Percentiles rank a stretch among this genome's conserved stretches.
Conservation (phyloP, 2,113 vertebrate genomes). For the Eurypyga helias region DNA sequence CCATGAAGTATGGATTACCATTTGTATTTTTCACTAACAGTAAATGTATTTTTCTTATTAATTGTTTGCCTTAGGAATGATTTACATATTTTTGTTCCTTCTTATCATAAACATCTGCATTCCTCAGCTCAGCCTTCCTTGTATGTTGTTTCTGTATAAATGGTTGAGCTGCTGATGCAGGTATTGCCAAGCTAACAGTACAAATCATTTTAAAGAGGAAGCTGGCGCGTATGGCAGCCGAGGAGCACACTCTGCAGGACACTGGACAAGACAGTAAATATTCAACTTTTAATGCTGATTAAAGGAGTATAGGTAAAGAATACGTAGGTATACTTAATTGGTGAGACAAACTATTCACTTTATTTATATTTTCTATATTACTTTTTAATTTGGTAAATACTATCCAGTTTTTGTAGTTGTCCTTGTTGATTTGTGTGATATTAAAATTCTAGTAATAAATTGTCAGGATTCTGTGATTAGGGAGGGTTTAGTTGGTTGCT, state of each 20-base stretch:
- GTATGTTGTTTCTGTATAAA: conserved; percentile 90
- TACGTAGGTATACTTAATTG: conserved; percentile 99
- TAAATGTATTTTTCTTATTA: conserved; percentile 91
- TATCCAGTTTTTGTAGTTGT: conserved; percentile 89
- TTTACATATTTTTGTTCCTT: conserved; percentile 92
- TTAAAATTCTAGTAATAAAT: conserved; percentile 85
- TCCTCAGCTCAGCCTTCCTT: conserved; percentile 90
- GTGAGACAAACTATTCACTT: conserved; percentile 99
- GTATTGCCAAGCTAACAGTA: conserved; percentile 91
- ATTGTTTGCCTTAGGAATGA: conserved; percentile 92
- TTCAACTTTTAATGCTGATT: conserved; percentile 98
- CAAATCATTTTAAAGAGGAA: conserved; percentile 97
- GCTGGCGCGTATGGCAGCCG: conserved; percentile 91
- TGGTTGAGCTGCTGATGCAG: conserved; percentile 92
- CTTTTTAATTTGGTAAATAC: conserved; percentile 89
- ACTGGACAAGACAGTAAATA: conserved; percentile 99
- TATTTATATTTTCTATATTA: conserved; percentile 91
- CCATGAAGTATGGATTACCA: conserved; percentile 86
- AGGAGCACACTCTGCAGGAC: conserved; percentile 98
- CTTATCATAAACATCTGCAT: conserved; percentile 91
- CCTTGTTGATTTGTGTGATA: conserved; percentile 88
- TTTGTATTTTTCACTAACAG: conserved; percentile 90
- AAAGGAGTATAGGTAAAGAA: conserved; percentile 99
- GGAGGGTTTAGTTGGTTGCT: conserved; percentile 88
- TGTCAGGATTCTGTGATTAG: conserved; percentile 79